These are phyloP conservation scores for Semaprochilodus insignis DNA, from an alignment of 2,797 vertebrate species.

Conservation along the genomic window DNA sequence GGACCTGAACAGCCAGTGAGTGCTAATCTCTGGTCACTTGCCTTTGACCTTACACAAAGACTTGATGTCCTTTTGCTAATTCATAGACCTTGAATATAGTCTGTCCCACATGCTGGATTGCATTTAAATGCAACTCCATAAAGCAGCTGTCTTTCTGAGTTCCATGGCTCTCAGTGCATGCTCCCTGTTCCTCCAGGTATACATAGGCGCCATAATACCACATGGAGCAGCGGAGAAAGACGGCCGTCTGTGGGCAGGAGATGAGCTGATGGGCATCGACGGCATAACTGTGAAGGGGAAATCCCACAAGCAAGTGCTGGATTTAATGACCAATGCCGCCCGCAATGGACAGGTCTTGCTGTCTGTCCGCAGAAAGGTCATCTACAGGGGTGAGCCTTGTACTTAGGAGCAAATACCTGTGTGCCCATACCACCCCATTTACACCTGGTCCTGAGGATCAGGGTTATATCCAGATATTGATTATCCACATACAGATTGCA, in stretches of 20 bases:
- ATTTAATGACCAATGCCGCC: slow-evolving; percentile 96
- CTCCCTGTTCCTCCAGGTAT: slow-evolving; percentile 81
- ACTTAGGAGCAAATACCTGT: not conserved
- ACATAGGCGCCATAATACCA: slow-evolving; percentile 96
- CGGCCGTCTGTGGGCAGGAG: slow-evolving; percentile 91
- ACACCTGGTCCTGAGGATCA: too few species aligned
- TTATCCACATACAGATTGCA: too few species aligned
- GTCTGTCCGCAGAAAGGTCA: slow-evolving; percentile 90
- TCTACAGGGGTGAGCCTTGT: slow-evolving; percentile 79
- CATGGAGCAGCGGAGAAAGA: slow-evolving; percentile 95
- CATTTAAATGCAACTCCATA: not conserved
- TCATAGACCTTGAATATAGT: not conserved
- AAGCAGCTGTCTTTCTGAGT: not conserved
- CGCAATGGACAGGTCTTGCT: slow-evolving; percentile 95
- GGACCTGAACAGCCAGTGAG: slow-evolving; percentile 95
- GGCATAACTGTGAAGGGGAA: slow-evolving; percentile 92
- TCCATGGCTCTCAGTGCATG: not conserved
- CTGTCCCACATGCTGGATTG: not conserved
- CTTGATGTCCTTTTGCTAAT: not conserved
- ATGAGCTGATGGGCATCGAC: slow-evolving; percentile 95
- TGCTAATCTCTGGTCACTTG: not conserved
- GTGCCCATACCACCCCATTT: not conserved
- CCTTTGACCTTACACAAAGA: not conserved
- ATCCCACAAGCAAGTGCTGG: slow-evolving; percentile 96
- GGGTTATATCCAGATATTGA: too few species aligned